These are phyloP conservation scores for Lemur catta DNA, from an alignment of 2,797 vertebrate genomes.

Conservation along the genomic window DNA sequence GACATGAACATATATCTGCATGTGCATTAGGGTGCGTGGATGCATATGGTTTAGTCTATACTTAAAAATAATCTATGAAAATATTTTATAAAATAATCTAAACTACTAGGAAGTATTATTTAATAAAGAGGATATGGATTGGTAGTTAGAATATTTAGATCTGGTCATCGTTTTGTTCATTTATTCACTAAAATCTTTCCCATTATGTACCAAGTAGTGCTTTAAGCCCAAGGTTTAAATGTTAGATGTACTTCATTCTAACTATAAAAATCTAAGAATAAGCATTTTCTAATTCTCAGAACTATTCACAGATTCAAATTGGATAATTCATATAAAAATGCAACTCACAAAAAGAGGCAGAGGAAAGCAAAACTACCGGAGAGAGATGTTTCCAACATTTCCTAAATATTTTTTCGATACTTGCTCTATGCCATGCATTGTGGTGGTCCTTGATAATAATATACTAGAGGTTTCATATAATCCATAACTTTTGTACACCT, in stretches of 20 bases:
- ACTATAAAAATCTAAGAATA: background rate
- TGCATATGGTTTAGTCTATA: background rate
- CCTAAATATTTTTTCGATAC: background rate
- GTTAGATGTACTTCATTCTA: background rate
- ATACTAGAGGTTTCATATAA: background rate
- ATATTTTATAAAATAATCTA: background rate
- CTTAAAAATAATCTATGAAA: background rate
- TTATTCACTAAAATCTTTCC: background rate
- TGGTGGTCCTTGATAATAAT: background rate
- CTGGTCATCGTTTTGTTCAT: background rate
- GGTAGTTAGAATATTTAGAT: background rate
- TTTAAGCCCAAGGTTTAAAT: background rate
- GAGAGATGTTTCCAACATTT: background rate
- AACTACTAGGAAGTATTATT: background rate
- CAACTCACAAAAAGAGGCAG: background rate
- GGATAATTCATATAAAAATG: background rate
- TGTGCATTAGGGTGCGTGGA: background rate
- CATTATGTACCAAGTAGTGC: background rate
- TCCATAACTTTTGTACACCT: background rate
- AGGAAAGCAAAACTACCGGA: background rate
- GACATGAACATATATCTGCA: background rate
- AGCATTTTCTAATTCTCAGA: background rate
- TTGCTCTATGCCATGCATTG: background rate
- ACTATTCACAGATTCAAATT: conserved; percentile 15
- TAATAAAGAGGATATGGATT: background rate